Conservation (phyloP, 2,797 vertebrate species). For the Cyclopterus lumpus region DNA sequence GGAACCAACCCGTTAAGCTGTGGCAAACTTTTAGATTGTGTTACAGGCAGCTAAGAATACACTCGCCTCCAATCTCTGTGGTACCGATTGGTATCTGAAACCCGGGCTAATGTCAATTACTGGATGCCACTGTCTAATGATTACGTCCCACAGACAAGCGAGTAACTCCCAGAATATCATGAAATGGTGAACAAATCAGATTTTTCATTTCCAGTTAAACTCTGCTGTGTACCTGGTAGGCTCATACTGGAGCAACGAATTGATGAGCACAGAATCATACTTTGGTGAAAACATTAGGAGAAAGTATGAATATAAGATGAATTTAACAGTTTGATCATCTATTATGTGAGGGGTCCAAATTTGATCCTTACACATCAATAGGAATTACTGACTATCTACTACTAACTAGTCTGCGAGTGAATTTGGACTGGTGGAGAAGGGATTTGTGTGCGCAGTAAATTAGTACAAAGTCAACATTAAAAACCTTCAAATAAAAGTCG, state of each 20-base stretch:
- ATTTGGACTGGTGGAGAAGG: neutral
- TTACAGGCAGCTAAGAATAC: conserved; percentile 39
- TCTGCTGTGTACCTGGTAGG: neutral
- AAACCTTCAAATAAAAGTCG: neutral
- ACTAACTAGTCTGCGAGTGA: neutral
- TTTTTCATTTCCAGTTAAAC: neutral
- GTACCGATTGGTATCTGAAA: conserved; percentile 19
- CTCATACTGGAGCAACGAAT: neutral
- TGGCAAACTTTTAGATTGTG: conserved; percentile 44
- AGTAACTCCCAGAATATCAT: neutral
- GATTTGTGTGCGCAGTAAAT: neutral
- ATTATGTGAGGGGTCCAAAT: neutral
- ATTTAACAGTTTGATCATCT: neutral
- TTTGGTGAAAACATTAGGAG: neutral
- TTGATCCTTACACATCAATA: neutral
- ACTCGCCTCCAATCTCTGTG: neutral
- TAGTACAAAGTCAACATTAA: neutral
- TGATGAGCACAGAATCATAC: neutral
- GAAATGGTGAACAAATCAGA: neutral
- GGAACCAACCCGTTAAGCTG: conserved; percentile 24
- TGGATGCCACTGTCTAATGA: conserved; percentile 10
- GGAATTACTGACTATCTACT: neutral
- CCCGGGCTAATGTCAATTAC: conserved; percentile 8
- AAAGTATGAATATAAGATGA: neutral
- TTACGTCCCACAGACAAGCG: neutral